Evolutionary conservation across 2,888 invertebrate species (phyloP).

Genomic region (Eustalomyia histrio): DNA sequence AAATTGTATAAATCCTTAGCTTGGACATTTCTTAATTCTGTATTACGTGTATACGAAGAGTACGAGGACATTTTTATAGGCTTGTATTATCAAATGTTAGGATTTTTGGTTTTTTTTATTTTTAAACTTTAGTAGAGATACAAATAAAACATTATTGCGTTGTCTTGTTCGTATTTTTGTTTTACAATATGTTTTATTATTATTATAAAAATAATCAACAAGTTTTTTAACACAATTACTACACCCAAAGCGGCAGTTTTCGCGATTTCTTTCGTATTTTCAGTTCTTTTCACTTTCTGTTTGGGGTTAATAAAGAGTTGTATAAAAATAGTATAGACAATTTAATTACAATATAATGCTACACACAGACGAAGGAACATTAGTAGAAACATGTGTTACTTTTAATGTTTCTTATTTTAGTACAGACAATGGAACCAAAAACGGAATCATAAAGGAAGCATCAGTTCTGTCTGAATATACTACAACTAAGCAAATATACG

Average conservation of each 20-base stretch:
- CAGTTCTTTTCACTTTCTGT: no score
- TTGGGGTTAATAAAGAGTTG: no score
- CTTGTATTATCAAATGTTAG: not conserved
- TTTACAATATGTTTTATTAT: not conserved
- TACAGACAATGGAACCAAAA: no score
- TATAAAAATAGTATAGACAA: no score
- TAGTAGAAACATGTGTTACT: no score
- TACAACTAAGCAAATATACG: no score
- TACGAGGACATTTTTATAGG: constrained; percentile 36
- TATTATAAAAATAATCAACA: constrained; percentile 48
- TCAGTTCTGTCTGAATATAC: no score
- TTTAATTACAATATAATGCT: no score
- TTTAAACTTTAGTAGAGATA: constrained; percentile 22
- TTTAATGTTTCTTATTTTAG: no score
- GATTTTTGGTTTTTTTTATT: not conserved
- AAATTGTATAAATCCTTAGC: constrained; percentile 82
- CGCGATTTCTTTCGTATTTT: no score
- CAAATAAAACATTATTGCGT: constrained; percentile 23
- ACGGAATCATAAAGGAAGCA: no score
- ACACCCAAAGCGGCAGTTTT: constrained; percentile 43
- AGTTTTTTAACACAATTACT: constrained; percentile 46
- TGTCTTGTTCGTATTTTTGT: not conserved
- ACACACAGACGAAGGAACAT: no score
- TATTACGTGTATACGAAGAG: constrained; percentile 79
- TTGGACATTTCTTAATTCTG: constrained; percentile 86